Evolutionary conservation across 2,113 vertebrate species (phyloP).

Genomic region (Microcebus tavaratra): DNA sequence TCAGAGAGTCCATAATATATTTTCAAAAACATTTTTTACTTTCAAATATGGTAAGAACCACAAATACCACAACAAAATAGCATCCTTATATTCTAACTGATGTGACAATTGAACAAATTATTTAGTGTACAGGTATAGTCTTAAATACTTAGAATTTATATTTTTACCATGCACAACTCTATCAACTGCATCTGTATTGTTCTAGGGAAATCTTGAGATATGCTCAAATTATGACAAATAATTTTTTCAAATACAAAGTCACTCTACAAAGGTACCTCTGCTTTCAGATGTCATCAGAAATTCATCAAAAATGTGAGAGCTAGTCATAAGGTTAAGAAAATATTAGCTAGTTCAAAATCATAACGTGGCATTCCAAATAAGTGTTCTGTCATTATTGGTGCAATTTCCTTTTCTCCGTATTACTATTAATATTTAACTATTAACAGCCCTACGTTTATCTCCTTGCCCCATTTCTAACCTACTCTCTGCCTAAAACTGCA

Average conservation of each 20-base stretch:
- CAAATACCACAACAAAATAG: background rate
- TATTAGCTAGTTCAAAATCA: background rate
- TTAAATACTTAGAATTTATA: background rate
- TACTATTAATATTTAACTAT: background rate
- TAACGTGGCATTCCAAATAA: background rate
- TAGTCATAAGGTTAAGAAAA: background rate
- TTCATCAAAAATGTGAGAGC: background rate
- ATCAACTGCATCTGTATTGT: background rate
- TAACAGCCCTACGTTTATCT: background rate
- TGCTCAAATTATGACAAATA: background rate
- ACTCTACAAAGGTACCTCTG: background rate
- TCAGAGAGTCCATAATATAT: background rate
- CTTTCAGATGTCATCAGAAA: background rate
- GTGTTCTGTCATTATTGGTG: background rate
- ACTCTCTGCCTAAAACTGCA: background rate
- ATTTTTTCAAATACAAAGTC: background rate
- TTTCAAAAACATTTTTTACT: background rate
- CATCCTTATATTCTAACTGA: background rate
- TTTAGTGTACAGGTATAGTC: background rate
- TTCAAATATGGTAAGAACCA: background rate
- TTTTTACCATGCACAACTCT: fast-evolving
- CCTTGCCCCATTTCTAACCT: background rate
- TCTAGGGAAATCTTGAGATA: background rate
- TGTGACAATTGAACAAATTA: background rate
- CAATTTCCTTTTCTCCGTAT: background rate